phyloP scores from a whole-genome alignment of 2,888 invertebrate species.

The Cordilura impudica region DNA sequence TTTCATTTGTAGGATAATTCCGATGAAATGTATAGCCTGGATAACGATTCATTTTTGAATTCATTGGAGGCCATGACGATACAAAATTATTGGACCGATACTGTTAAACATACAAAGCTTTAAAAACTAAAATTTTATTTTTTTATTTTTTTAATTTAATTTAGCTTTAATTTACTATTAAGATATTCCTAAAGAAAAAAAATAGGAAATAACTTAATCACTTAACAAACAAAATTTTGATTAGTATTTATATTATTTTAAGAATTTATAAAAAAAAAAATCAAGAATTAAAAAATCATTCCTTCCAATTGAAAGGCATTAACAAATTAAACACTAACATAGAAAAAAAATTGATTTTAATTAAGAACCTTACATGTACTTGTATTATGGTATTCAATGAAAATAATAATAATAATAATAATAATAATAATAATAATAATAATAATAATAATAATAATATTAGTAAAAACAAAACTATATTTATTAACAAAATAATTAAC shows the following conservation, averaged over 20 bases:
- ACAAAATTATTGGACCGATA: slow-evolving; percentile 96
- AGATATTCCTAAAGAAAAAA: slow-evolving; percentile 19
- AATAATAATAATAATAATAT: too few relatives aligned
- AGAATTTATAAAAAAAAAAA: slow-evolving; percentile 10
- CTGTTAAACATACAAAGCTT: slow-evolving; percentile 92
- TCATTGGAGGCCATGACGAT: slow-evolving; percentile 96
- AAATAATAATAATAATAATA: slow-evolving; percentile 20
- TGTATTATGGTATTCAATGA: slow-evolving; percentile 13
- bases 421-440: too few relatives aligned
- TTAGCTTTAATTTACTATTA: slow-evolving; percentile 5
- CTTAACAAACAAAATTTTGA: slow-evolving; percentile 16
- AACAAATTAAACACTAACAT: slow-evolving; percentile 16
- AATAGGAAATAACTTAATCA: slow-evolving; percentile 28
- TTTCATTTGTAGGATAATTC: slow-evolving; percentile 86
- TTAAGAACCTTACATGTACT: slow-evolving; percentile 13
- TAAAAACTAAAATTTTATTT: slow-evolving; percentile 74
- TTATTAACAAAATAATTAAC: slow-evolving; percentile 7
- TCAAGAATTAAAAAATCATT: slow-evolving; percentile 58
- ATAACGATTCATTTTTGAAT: slow-evolving; percentile 95
- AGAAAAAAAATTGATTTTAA: slow-evolving; percentile 40
- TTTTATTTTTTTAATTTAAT: slow-evolving; percentile 5
- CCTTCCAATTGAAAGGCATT: slow-evolving; percentile 64
- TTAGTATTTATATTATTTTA: slow-evolving; percentile 31
- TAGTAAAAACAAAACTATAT: neutral
- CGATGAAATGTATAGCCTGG: slow-evolving; percentile 95